Conservation (phyloP, 2,888 invertebrate genomes). For the Heliconius charithonia region DNA sequence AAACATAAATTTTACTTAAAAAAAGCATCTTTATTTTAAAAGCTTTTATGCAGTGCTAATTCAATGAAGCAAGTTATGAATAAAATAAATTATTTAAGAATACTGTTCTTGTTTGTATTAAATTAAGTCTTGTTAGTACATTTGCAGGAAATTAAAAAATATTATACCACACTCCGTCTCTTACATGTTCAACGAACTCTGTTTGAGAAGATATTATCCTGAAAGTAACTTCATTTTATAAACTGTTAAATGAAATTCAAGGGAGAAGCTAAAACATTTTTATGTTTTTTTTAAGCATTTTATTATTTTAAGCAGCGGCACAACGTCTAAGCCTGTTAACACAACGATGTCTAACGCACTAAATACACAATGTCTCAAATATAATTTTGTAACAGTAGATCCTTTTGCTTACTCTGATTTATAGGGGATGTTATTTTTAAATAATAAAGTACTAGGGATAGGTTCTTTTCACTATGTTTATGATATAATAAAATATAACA, state of each 20-base stretch:
- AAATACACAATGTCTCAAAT: background rate
- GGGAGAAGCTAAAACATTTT: background rate
- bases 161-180: slow-evolving; percentile 4
- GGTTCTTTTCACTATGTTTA: too few relatives aligned
- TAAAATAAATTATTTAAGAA: background rate
- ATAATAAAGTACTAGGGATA: too few relatives aligned
- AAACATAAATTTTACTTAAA: background rate
- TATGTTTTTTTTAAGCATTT: background rate
- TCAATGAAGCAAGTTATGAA: background rate
- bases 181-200: slow-evolving; percentile 20
- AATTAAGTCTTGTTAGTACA: slow-evolving; percentile 1
- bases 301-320: too few relatives aligned
- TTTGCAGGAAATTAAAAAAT: slow-evolving; percentile 1
- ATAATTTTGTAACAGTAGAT: background rate
- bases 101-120: background rate
- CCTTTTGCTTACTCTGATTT: background rate
- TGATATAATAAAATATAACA: too few relatives aligned
- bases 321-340: too few relatives aligned
- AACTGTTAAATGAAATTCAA: slow-evolving; percentile 14
- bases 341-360: too few relatives aligned
- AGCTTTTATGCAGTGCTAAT: background rate
- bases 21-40: background rate
- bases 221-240: slow-evolving; percentile 17
- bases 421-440: too few relatives aligned
- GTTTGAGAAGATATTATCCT: slow-evolving; percentile 19